Base-by-base conservation (phyloP, 2,888 invertebrate genomes). In the Acheta domesticus region DNA sequence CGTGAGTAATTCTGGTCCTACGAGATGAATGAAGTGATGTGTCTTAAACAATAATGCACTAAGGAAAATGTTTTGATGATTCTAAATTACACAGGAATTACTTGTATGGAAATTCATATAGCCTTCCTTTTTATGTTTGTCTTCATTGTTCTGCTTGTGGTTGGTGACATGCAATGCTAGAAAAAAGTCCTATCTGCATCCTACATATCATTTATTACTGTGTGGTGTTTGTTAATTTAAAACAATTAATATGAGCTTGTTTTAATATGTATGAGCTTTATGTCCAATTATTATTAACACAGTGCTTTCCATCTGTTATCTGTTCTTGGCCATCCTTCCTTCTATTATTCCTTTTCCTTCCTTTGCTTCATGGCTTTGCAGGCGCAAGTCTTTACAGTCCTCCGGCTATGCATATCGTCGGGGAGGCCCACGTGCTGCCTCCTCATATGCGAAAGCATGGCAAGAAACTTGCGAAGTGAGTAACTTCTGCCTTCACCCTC, bases 391-490 rank as follows among this genome's bases (percentile, higher is more conserved):
- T 80, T 36, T 80, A 78, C 77, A 77, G 73, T 74, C 80, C 75
- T 75, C 21, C 80, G 50, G 80, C 80, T 48, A 80, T 81, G 80
- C 81, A 80, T 48, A 79, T 82, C 76, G 79, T 77, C 79, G 77
- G 79, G 62, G 80, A 80, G 74, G 78, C 80, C 36, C 80, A 80
- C 62, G 78, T 78, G 73, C 77, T 78, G 79, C 80, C 78, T 74
- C 80, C 74, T 23, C 49, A 85, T 73, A 86, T 86, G 82, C 86
- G 86, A 82, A 85, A 86, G 81, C 62, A 62, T 62, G 83, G 84
- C 82, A 87, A 87, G 84, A 88, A 88, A 84, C 85, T 87, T 82
- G 86, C 87, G 82, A 87, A 87, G 88, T 88, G 85, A 86, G 86
- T 86, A 82, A 62, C 62, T 62, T 12, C 62, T n/a, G 8, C 36